Percentiles rank a stretch among this genome's conserved stretches.
Evolutionary conservation across 2,113 vertebrate species (phyloP).

Genomic region (Connochaetes taurinus): DNA sequence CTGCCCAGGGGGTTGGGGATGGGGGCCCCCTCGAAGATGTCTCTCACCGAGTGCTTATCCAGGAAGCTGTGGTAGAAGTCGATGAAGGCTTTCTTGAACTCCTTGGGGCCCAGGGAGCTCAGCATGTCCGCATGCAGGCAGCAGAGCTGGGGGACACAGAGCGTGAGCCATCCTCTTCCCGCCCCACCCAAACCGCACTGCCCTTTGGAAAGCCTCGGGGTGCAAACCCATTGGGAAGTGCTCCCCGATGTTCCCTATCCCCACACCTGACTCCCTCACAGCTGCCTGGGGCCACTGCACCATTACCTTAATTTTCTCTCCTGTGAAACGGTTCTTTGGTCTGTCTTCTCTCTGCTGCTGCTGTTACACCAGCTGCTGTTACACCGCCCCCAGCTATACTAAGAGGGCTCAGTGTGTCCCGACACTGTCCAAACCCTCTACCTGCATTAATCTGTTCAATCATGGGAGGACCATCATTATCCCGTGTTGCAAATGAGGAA

Average conservation of each 20-base stretch:
- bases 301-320: neutral
- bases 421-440: neutral
- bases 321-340: neutral
- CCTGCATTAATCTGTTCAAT: neutral
- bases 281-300: fast-evolving
- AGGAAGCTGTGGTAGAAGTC: constrained; percentile 90
- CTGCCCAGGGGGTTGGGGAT: neutral
- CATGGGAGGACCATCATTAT: neutral
- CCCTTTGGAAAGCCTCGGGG: constrained; percentile 16
- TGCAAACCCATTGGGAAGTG: neutral
- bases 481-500: neutral
- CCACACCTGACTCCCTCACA: fast-evolving
- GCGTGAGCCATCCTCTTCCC: neutral
- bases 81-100: constrained; percentile 88
- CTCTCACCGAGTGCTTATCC: constrained; percentile 91
- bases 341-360: neutral
- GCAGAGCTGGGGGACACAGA: constrained; percentile 81
- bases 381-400: neutral
- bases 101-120: constrained; percentile 84
- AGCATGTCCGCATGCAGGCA: constrained; percentile 90
- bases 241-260: neutral
- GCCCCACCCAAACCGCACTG: neutral
- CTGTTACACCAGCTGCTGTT: neutral
- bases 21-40: fast-evolving
- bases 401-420: neutral